These are phyloP conservation scores for Eupithecia inturbata DNA, from an alignment of 2,888 invertebrate genomes.

Conservation along the genomic window DNA sequence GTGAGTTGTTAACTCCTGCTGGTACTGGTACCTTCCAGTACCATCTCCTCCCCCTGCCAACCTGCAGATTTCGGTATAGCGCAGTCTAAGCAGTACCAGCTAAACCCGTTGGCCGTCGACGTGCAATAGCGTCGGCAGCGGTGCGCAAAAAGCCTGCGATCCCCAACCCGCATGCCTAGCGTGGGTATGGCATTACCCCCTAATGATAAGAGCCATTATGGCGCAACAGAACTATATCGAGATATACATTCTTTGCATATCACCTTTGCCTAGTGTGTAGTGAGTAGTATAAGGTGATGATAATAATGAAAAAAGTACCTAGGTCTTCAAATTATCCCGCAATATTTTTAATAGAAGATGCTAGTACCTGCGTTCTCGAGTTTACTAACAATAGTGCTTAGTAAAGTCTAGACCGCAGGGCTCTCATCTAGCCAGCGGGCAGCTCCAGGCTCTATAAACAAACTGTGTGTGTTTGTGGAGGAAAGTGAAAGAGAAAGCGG, in stretches of 20 bases:
- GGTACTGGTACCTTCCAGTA: neutral
- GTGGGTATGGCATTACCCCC: too few species aligned
- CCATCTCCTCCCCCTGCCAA: neutral
- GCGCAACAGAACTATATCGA: too few species aligned
- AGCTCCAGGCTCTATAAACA: constrained; percentile 63
- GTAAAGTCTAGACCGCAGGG: constrained; percentile 61
- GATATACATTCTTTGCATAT: too few species aligned
- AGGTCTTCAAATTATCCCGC: neutral
- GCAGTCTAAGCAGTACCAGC: neutral
- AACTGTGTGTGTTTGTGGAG: constrained; percentile 45
- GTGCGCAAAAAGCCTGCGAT: too few species aligned
- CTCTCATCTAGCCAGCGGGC: constrained; percentile 67
- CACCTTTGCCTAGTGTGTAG: too few species aligned
- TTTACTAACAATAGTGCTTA: constrained; percentile 38
- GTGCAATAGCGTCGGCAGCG: neutral
- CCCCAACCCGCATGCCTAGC: too few species aligned
- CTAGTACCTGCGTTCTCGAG: neutral
- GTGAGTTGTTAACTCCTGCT: constrained; percentile 42
- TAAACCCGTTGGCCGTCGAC: neutral
- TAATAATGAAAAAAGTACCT: neutral
- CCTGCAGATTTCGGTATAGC: neutral
- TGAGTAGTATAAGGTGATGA: too few species aligned
- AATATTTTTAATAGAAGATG: neutral
- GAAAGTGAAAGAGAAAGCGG: constrained; percentile 41
- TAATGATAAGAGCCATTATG: too few species aligned